Evolutionary conservation across 37 sponge, comb jelly and placozoan genomes (phyloP), one percentile per base, ranked within the genome.

Genomic region (Halichondria panicea): DNA sequence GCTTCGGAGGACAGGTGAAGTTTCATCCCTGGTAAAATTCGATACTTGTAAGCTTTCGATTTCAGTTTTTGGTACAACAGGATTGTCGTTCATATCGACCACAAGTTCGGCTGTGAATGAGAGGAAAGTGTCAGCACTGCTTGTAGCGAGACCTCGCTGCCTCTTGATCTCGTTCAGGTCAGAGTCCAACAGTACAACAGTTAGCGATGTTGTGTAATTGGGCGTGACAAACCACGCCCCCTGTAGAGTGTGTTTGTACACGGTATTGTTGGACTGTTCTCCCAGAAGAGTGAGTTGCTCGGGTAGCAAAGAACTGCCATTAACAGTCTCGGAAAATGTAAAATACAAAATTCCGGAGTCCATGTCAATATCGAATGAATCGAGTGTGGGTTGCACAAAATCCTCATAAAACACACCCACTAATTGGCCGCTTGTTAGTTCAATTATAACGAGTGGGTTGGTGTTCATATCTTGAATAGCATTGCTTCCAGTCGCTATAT

Each of bases 101-200:
- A 95, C 66, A 12, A 70, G 25, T 12, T 48, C 68, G 19, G 25
- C 43, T 0, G 83, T 82, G 22, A 88, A 25, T 18, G 87, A 66
- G 38, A 95, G 35, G 68, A 62, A 91, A 21, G 89, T 86, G 58
- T 46, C 74, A 6, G 82, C 68, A 1, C 1, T 21, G 45, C 85
- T 78, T 37, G 78, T 74, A 39, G 92, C 92, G 24, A 95, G 78
- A 32, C 69, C 85, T 45, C 87, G 70, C 46, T 80, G 79, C 11
- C 87, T 62, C 62, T 95, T 95, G 43, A 95, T 77, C 60, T 91
- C 86, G 57, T 95, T 91, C 41, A 91, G 65, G 55, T 95, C 96
- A 21, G 58, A 42, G 11, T 70, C 78, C 15, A 72, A 45, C 7
- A 91, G 60, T 0, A 25, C 44, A 19, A 93, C 52, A 2, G 63